Conservation (phyloP, 1,140 invertebrate species). For the Lepeophtheirus salmonis region DNA sequence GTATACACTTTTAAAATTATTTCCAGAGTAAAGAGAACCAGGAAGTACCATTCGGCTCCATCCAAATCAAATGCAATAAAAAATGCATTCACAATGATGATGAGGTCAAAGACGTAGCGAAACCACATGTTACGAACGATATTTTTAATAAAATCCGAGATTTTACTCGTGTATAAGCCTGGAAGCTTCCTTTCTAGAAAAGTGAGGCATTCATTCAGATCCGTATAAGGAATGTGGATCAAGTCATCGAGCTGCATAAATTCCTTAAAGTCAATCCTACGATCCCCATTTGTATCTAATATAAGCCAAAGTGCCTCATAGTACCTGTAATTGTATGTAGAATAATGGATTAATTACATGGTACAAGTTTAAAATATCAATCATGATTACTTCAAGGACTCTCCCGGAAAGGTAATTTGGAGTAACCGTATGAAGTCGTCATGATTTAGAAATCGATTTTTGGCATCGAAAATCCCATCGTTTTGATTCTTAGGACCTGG, state of each 20-base stretch:
- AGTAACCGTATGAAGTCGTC: background rate
- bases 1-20: slow-evolving; percentile 33
- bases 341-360: background rate
- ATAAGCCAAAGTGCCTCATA: background rate
- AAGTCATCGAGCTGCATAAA: slow-evolving; percentile 33
- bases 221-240: slow-evolving; percentile 25
- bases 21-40: slow-evolving; percentile 32
- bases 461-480: too few species aligned
- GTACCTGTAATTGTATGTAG: too few species aligned
- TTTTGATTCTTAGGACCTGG: too few species aligned
- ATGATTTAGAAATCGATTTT: background rate
- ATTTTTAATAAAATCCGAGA: slow-evolving; percentile 26
- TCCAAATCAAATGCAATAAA: slow-evolving; percentile 32
- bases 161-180: slow-evolving; percentile 27
- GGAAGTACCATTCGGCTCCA: slow-evolving; percentile 32
- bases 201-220: slow-evolving; percentile 22
- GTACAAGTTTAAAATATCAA: background rate
- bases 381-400: background rate
- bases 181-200: slow-evolving; percentile 22
- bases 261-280: slow-evolving; percentile 24
- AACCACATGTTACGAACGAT: slow-evolving; percentile 32
- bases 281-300: background rate
- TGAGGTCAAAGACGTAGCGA: slow-evolving; percentile 32
- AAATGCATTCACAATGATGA: slow-evolving; percentile 34
- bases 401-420: background rate